A percentile compares a stretch with the other conserved stretches of the same genome.
phyloP scores from a whole-genome alignment of 2,888 invertebrate genomes.

The Amorpha juglandis region DNA sequence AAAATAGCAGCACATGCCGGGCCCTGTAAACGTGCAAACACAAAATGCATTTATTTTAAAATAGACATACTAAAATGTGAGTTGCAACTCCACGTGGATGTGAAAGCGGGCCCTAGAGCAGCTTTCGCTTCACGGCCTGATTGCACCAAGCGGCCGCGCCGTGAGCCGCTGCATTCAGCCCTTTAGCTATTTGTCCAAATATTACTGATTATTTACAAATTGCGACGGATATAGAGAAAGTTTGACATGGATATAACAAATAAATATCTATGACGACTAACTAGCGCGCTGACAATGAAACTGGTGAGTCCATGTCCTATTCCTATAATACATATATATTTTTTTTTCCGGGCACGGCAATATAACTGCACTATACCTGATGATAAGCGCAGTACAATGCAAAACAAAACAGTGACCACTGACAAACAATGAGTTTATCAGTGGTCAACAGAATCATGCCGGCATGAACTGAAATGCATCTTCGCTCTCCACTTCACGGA shows the following conservation, averaged over 20 bases:
- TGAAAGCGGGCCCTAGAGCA: slow-evolving; percentile 50
- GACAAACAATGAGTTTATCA: too few species aligned
- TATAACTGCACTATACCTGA: too few species aligned
- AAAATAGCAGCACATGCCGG: slow-evolving; percentile 9
- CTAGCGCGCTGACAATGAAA: neutral
- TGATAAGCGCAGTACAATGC: too few species aligned
- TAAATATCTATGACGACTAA: neutral
- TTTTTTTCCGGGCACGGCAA: too few species aligned
- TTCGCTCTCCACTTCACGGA: too few species aligned
- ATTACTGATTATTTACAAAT: slow-evolving; percentile 12
- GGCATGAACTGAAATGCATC: too few species aligned
- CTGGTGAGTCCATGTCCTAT: too few species aligned
- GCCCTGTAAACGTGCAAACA: neutral
- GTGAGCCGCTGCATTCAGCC: slow-evolving; percentile 24
- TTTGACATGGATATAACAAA: slow-evolving; percentile 12
- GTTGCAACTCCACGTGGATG: slow-evolving; percentile 36
- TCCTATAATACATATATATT: too few species aligned
- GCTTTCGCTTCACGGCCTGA: slow-evolving; percentile 51
- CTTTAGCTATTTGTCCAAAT: slow-evolving; percentile 23
- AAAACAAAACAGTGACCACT: too few species aligned
- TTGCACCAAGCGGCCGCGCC: slow-evolving; percentile 32
- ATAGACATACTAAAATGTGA: slow-evolving; percentile 28
- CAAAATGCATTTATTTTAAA: slow-evolving; percentile 15
- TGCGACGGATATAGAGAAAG: slow-evolving; percentile 18
- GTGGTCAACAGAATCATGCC: too few species aligned